These are phyloP conservation scores for Numida meleagris DNA, from an alignment of 2,113 vertebrate genomes.

Conservation along the genomic window DNA sequence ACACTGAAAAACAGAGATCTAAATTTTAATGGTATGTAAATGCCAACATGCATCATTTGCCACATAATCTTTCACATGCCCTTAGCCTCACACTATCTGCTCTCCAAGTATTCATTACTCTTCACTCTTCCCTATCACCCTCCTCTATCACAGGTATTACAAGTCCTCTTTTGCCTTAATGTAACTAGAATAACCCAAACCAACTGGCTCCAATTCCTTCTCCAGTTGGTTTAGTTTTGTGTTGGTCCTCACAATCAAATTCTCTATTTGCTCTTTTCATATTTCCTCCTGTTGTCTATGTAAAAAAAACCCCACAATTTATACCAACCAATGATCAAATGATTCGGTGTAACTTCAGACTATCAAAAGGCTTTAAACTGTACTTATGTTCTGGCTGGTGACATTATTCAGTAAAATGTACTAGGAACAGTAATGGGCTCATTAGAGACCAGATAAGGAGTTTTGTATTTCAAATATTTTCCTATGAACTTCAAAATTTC, in stretches of 20 bases:
- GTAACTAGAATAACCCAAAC: not conserved
- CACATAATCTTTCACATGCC: not conserved
- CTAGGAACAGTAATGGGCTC: accelerated
- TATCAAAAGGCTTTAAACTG: not conserved
- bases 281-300: accelerated
- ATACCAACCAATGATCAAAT: not conserved
- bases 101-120: not conserved
- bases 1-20: not conserved
- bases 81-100: not conserved
- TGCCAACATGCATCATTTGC: accelerated
- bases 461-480: not conserved
- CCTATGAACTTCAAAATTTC: not conserved
- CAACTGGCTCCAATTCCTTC: not conserved
- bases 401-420: not conserved
- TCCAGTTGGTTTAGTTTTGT: not conserved
- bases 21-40: not conserved
- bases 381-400: not conserved
- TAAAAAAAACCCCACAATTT: not conserved
- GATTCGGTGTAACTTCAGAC: not conserved
- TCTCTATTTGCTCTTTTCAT: not conserved
- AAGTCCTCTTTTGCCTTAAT: not conserved
- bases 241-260: accelerated
- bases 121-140: not conserved
- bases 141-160: not conserved
- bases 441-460: not conserved